Conservation (phyloP, 2,888 invertebrate species). For the Lycophotia porphyrea region DNA sequence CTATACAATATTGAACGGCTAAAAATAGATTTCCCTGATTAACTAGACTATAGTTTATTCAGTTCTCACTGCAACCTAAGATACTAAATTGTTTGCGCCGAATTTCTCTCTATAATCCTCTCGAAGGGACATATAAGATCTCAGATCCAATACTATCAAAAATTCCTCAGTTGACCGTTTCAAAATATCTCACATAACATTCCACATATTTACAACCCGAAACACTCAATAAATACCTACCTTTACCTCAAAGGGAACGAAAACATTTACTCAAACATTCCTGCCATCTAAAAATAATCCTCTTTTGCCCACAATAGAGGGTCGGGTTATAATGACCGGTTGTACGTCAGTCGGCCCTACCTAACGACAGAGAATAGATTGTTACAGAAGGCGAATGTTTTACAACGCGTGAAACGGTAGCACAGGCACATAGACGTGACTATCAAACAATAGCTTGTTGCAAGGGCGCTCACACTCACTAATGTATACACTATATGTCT, state of each 20-base stretch:
- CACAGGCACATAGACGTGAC: neutral
- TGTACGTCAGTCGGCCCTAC: constrained; percentile 23
- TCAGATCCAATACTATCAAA: neutral
- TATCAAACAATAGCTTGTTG: neutral
- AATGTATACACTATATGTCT: neutral
- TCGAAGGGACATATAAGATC: neutral
- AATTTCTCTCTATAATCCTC: neutral
- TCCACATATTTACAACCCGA: constrained; percentile 1
- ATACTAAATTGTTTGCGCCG: neutral
- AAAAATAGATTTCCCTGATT: neutral
- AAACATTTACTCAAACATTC: constrained; percentile 43
- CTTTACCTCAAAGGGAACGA: constrained; percentile 27
- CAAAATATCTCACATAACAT: constrained; percentile 10
- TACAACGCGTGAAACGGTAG: neutral
- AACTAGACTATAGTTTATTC: neutral
- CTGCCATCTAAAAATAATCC: constrained; percentile 50
- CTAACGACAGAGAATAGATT: neutral
- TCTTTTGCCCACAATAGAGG: constrained; percentile 31
- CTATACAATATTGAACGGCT: neutral
- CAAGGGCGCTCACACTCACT: neutral
- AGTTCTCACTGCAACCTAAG: neutral
- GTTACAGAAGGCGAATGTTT: neutral
- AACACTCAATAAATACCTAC: constrained; percentile 41
- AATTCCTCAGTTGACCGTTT: neutral
- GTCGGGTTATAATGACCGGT: constrained; percentile 52